phyloP scores from a whole-genome alignment of 2,797 vertebrate species.

The Tenualosa thibaudeaui region DNA sequence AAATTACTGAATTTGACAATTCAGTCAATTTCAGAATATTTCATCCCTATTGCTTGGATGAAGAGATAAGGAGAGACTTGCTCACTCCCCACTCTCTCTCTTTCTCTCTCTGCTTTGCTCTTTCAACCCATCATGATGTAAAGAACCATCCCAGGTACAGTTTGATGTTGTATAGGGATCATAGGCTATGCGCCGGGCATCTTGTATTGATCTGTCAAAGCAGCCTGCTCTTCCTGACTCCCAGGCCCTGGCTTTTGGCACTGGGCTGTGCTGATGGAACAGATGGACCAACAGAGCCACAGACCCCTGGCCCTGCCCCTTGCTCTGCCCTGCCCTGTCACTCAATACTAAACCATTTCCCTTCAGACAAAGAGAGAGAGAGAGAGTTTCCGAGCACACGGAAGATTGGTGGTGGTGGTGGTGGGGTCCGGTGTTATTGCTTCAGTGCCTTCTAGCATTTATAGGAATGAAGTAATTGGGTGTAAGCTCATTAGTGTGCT shows the following conservation, averaged over 20 bases:
- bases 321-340: not conserved
- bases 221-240: not conserved
- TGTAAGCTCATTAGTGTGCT: slow-evolving; percentile 1
- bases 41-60: too few relatives aligned
- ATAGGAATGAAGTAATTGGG: not conserved
- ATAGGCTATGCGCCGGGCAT: not conserved
- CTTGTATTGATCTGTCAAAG: not conserved
- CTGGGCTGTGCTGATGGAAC: not conserved
- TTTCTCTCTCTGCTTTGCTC: not conserved
- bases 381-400: not conserved
- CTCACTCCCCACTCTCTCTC: slow-evolving; percentile 48
- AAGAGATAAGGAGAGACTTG: not conserved
- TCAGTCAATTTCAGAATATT: not conserved
- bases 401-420: not conserved
- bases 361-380: not conserved
- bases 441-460: not conserved
- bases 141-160: not conserved
- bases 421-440: not conserved
- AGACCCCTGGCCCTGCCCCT: not conserved
- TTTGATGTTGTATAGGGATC: not conserved
- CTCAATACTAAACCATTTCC: not conserved
- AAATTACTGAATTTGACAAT: not conserved
- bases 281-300: not conserved
- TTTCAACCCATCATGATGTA: not conserved
- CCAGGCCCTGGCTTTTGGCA: not conserved